Evolutionary conservation across 2,888 invertebrate genomes (phyloP).

Genomic region (Adelognathus sp.): DNA sequence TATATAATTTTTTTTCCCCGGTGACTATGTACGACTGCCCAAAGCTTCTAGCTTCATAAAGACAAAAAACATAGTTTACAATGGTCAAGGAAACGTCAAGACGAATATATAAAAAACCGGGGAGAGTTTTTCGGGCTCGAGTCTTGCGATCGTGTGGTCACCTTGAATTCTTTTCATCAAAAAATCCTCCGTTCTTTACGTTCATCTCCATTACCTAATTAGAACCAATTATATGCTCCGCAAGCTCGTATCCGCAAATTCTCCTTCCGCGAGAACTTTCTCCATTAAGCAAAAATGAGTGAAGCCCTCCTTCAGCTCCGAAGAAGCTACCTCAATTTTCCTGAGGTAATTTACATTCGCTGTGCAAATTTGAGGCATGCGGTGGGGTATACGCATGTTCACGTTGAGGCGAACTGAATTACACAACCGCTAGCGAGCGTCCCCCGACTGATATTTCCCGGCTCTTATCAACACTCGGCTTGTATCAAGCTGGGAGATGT

Average conservation of each 20-base stretch:
- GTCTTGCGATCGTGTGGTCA: background rate
- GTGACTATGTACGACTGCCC: no score
- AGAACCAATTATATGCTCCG: background rate
- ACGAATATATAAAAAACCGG: no score
- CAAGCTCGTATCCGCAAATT: background rate
- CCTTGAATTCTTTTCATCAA: background rate
- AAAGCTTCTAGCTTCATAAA: no score
- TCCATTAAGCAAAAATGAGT: background rate
- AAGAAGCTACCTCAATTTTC: slow-evolving; percentile 6
- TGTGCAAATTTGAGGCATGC: slow-evolving; percentile 25
- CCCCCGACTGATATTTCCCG: background rate
- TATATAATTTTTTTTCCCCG: no score
- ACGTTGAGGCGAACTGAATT: slow-evolving; percentile 7
- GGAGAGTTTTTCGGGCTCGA: no score
- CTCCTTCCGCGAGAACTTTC: background rate
- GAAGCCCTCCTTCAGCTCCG: background rate
- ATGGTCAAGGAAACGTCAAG: no score
- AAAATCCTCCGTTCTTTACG: background rate
- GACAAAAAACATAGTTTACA: no score
- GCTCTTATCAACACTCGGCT: background rate
- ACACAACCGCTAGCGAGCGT: background rate
- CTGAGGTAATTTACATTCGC: slow-evolving; percentile 18
- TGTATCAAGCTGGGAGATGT: background rate
- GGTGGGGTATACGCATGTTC: background rate
- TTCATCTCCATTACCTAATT: background rate